phyloP scores from a whole-genome alignment of 2,113 vertebrate species.

The Bettongia penicillata region DNA sequence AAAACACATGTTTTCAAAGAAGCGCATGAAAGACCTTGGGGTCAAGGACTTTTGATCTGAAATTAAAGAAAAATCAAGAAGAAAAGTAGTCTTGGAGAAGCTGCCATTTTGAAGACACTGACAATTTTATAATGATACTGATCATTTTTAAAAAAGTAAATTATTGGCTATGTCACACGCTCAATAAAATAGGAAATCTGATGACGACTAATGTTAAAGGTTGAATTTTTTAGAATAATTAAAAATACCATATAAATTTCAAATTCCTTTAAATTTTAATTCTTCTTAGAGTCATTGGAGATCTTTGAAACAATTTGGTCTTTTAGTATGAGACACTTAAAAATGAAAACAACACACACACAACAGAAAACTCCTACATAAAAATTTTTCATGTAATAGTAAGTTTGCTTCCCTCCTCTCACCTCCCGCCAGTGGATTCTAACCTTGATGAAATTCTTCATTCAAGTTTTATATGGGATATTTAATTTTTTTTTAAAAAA shows the following conservation, averaged over 20 bases:
- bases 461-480: background rate
- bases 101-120: background rate
- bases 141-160: background rate
- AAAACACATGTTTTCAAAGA: constrained; percentile 47
- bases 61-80: background rate
- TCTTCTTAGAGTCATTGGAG: constrained; percentile 1
- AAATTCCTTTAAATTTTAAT: constrained; percentile 47
- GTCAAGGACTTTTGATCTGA: background rate
- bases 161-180: constrained; percentile 10
- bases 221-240: constrained; percentile 35
- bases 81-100: background rate
- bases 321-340: background rate
- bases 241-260: constrained; percentile 21
- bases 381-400: too few relatives aligned
- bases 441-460: background rate
- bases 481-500: constrained; percentile 34
- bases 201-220: constrained; percentile 13
- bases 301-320: constrained; percentile 3
- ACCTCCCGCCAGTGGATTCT: background rate
- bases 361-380: too few relatives aligned
- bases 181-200: background rate
- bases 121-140: background rate
- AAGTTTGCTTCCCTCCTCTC: too few relatives aligned
- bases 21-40: background rate
- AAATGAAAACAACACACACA: too few relatives aligned